Percentiles rank a stretch among this genome's conserved stretches.
These are phyloP conservation scores for Diabrotica balteata DNA, from an alignment of 2,888 invertebrate genomes.

Conservation along the genomic window DNA sequence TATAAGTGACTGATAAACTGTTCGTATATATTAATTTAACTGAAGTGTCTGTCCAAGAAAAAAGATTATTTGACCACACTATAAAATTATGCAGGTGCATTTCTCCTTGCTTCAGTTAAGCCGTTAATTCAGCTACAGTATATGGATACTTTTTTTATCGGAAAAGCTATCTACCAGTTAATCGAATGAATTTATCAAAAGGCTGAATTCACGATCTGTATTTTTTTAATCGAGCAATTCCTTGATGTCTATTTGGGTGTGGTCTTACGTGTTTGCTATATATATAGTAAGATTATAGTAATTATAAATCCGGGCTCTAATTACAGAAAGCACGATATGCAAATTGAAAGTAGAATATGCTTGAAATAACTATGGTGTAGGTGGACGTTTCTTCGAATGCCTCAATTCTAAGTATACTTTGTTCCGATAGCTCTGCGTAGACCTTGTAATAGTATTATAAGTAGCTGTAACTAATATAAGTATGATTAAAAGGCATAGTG, in stretches of 20 bases:
- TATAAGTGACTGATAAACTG: too few species aligned
- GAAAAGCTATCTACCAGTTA: constrained; percentile 11
- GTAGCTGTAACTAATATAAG: too few species aligned
- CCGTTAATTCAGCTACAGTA: constrained; percentile 39
- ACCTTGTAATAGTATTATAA: too few species aligned
- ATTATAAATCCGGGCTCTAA: constrained; percentile 1
- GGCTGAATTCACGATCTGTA: constrained; percentile 16
- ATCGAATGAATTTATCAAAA: constrained; percentile 23
- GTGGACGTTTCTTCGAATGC: too few species aligned
- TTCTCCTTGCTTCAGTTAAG: constrained; percentile 47
- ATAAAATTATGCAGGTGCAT: constrained; percentile 46
- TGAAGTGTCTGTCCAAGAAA: too few species aligned
- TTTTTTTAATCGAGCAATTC: constrained; percentile 14
- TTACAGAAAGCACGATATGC: constrained; percentile 1
- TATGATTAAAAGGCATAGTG: too few species aligned
- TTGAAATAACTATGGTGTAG: too few species aligned
- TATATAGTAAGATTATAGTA: not conserved
- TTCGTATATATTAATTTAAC: too few species aligned
- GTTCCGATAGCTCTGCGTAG: too few species aligned
- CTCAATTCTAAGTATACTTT: too few species aligned
- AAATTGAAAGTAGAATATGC: constrained; percentile 4
- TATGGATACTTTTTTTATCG: constrained; percentile 14
- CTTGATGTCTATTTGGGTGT: constrained; percentile 19
- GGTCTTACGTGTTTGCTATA: constrained; percentile 9
- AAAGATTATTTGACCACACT: constrained; percentile 5